Evolutionary conservation across 2,888 invertebrate genomes (phyloP).

Genomic region (Philaethria dido): DNA sequence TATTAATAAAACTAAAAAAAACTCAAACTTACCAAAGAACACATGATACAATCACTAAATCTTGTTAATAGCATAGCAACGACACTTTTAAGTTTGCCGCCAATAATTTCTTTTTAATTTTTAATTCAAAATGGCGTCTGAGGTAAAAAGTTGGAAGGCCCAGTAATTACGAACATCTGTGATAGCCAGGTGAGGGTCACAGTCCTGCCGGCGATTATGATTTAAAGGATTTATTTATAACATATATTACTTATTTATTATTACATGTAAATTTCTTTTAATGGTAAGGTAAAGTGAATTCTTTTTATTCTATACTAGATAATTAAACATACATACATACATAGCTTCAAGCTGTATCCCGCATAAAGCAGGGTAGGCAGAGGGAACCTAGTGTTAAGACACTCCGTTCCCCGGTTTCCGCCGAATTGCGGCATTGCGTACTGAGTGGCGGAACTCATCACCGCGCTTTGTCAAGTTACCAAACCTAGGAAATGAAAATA

Average conservation of each 20-base stretch:
- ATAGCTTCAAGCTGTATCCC: too few relatives aligned
- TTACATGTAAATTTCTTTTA: constrained; percentile 1
- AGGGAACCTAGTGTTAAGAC: too few relatives aligned
- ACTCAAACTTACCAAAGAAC: not conserved
- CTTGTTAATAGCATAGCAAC: not conserved
- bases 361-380: too few relatives aligned
- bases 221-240: constrained; percentile 26
- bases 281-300: too few relatives aligned
- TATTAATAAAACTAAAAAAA: not conserved
- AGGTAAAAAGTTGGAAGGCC: constrained; percentile 29
- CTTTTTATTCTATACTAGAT: too few relatives aligned
- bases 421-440: not conserved
- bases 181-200: constrained; percentile 35
- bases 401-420: too few relatives aligned
- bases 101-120: constrained; percentile 32
- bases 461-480: too few relatives aligned
- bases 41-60: not conserved
- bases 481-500: too few relatives aligned
- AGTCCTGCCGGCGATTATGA: constrained; percentile 18
- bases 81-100: constrained; percentile 20
- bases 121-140: constrained; percentile 31
- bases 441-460: too few relatives aligned
- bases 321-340: too few relatives aligned
- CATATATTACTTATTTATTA: not conserved
- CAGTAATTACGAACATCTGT: constrained; percentile 34